Evolutionary conservation across 2,113 vertebrate species (phyloP), one percentile per base, ranked within the genome.

Genomic region (Silurus glanis): DNA sequence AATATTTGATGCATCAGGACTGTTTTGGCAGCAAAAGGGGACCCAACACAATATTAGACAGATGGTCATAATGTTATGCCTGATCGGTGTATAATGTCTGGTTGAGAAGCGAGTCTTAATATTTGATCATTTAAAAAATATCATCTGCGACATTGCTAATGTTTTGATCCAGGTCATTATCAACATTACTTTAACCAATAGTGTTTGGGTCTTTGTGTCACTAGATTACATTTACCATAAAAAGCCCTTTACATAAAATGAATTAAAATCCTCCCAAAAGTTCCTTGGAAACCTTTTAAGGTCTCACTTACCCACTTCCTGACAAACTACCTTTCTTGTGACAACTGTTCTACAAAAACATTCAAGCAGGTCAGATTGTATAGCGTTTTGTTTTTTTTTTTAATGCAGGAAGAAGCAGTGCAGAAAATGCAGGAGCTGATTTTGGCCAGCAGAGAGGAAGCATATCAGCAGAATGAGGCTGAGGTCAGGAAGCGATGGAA

Each of bases 401-500:
- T 5, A 19, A 28, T 86, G 51, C 19, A 95, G 94, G 96, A 95
- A 89, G 94, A 94, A 56, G 91, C 94, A 14, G 94, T 95, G 80
- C 93, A 95, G 85, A 96, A 95, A 89, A 94, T 97, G 58, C 92
- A 94, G 74, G 96, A 96, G 53, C 89, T 95, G 2, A 89, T 95
- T 5, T 79, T 96, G 59, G 87, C 93, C 49, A 90, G 89, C 59
- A 93, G 95, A 72, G 95, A 97, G 37, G 94, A 95, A 82, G 90
- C 95, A 4, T 92, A 94, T 88, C 90, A 94, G 12, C 93, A 94
- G 64, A 97, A 96, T 0, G 96, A 96, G 81, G 91, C 88, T 0
- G 96, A 97, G 88, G 96, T 97, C 87, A 91, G 95, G 72, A 96
- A 96, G 75, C 94, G 96, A 28, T 96, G 96, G 96, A 91, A 92